Conservation (phyloP, 2,797 vertebrate genomes). For the Limnodromus scolopaceus region DNA sequence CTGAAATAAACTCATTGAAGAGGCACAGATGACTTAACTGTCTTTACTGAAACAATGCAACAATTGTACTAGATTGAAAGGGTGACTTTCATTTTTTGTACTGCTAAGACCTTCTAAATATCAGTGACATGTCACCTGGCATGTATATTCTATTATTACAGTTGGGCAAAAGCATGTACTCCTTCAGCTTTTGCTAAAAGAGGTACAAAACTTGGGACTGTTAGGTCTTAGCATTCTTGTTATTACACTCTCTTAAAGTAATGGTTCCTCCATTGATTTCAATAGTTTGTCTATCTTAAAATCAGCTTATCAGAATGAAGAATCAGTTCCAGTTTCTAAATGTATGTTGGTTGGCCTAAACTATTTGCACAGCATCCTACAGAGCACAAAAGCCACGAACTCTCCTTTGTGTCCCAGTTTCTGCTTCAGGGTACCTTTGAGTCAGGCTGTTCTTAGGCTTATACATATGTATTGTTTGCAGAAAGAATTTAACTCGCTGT, state of each 20-base stretch:
- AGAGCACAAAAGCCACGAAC: neutral
- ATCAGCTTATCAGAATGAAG: neutral
- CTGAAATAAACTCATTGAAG: neutral
- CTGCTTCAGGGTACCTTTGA: neutral
- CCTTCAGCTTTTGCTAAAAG: neutral
- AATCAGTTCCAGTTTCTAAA: neutral
- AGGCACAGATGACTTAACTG: neutral
- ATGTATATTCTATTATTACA: neutral
- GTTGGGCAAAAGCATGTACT: rapidly evolving
- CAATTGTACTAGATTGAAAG: neutral
- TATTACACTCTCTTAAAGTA: neutral
- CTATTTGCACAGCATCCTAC: neutral
- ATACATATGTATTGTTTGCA: neutral
- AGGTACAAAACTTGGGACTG: neutral
- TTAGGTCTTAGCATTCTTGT: neutral
- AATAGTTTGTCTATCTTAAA: neutral
- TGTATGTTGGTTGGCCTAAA: neutral
- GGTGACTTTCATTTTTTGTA: neutral
- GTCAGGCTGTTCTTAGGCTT: neutral
- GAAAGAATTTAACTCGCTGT: neutral
- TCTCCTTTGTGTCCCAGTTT: neutral
- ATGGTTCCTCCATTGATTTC: neutral
- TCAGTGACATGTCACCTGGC: neutral
- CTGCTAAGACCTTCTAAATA: neutral
- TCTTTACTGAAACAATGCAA: neutral